Evolutionary conservation across 2,797 vertebrate genomes (phyloP), one percentile per base, ranked within the genome.

Genomic region (Clarias laeviceps): DNA sequence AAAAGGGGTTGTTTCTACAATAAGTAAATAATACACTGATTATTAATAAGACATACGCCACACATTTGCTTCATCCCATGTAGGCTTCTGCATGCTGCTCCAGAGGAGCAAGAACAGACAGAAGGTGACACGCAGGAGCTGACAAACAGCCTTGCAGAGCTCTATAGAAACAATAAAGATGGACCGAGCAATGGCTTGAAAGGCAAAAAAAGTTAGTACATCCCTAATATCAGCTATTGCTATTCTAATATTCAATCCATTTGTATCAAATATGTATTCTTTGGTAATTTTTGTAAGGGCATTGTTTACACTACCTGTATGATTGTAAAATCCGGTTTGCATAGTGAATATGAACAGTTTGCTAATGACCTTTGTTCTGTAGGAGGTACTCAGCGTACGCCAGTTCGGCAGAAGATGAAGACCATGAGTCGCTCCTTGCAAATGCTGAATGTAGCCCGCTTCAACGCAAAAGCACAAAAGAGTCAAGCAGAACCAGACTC

Each of bases 341-440:
- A 34, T 70, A 34, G 2, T 62, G 22, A 54, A 83, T 20, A 32
- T 56, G 11, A 84, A 69, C 2, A 61, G 15, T 22, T 73, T 11
- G 7, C 24, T 62, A 18, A 86, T 69, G 29, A 12, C 9, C 1
- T 72, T 27, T 86, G 84, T 76, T 87, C 88, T 91, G 29, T 87
- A 99, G 98, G 96, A 86, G 95, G 95, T 1, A 85, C 96, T 87
- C 97, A 98, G 84, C 94, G 97, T 82, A 99, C 98, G 18, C 98
- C 98, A 0, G 96, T 99, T 78, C 97, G 97, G 82, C 96, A 97
- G 93, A 99, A 98, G 93, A 99, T 99, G 97, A 99, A 97, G 91
- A 95, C 96, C 61, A 98, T 99, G 98, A 96, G 96, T 88, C 98
- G 98, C 56, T 98, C 98, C 12, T 89, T 99, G 83, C 98, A 99